phyloP scores from a whole-genome alignment of 2,888 invertebrate species.

The Cephus nigrinus region DNA sequence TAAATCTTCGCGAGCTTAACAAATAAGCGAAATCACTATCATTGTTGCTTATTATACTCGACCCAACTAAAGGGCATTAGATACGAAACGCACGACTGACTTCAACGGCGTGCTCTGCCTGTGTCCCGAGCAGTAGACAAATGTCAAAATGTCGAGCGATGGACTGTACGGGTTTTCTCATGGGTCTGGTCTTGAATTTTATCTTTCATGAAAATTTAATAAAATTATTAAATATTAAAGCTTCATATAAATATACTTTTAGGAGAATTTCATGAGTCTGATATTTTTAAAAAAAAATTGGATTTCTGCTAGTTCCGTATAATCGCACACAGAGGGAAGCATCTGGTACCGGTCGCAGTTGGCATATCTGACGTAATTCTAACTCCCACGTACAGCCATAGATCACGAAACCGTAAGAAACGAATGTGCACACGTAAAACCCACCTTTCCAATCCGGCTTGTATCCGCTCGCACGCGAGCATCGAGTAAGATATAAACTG shows the following conservation, averaged over 20 bases:
- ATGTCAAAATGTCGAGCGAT: background rate
- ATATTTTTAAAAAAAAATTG: constrained; percentile 5
- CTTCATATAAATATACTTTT: background rate
- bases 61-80: background rate
- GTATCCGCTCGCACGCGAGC: constrained; percentile 25
- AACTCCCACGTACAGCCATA: constrained; percentile 51
- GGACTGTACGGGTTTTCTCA: background rate
- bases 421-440: constrained; percentile 45
- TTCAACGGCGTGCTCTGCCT: background rate
- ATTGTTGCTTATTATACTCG: constrained; percentile 34
- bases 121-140: background rate
- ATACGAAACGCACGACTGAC: background rate
- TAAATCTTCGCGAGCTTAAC: background rate
- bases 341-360: constrained; percentile 23
- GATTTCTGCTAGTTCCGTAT: constrained; percentile 34
- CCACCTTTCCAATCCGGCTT: constrained; percentile 48
- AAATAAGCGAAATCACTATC: constrained; percentile 16
- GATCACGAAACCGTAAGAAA: constrained; percentile 44
- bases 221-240: background rate
- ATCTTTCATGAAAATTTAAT: background rate
- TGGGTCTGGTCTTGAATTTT: background rate
- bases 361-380: constrained; percentile 42
- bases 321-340: constrained; percentile 28
- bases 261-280: background rate
- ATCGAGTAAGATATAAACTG: constrained; percentile 39